Conservation (phyloP, 2,797 vertebrate genomes). For the Mormyrus hasselquistii region DNA sequence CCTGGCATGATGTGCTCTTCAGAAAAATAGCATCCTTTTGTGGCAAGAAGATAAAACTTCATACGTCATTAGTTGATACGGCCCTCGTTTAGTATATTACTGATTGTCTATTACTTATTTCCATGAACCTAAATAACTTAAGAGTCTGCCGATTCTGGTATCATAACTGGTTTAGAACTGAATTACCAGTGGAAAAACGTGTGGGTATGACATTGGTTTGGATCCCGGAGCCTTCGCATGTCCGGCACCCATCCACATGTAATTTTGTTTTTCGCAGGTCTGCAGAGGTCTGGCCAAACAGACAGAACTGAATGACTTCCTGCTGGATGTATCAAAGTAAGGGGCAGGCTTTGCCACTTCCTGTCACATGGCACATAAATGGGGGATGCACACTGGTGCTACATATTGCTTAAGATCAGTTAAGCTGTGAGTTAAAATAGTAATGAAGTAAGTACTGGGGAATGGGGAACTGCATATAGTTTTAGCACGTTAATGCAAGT, state of each 20-base stretch:
- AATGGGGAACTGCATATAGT: not conserved
- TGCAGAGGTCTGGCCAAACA: conserved; percentile 96
- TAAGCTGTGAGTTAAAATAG: not conserved
- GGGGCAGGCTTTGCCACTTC: conserved; percentile 40
- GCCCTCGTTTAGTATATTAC: not conserved
- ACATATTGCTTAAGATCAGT: not conserved
- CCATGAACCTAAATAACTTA: not conserved
- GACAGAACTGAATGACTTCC: conserved; percentile 97
- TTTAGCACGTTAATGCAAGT: not conserved
- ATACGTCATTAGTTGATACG: not conserved
- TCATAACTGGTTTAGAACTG: not conserved
- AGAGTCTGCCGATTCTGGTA: not conserved
- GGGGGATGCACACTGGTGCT: not conserved
- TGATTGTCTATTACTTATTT: not conserved
- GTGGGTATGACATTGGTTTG: not conserved
- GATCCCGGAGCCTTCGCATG: not conserved
- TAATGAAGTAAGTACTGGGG: not conserved
- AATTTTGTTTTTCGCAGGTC: conserved; percentile 61
- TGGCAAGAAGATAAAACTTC: not conserved
- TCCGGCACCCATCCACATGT: conserved; percentile 2
- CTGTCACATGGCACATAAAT: conserved; percentile 7
- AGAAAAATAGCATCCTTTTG: not conserved
- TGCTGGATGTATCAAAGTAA: conserved; percentile 99
- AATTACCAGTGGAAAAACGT: not conserved
- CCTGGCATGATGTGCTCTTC: not conserved